Evolutionary conservation across 92 coral and sea anemone species (phyloP), one percentile per base, ranked within the genome.

Genomic region (Phymanthus crucifer): DNA sequence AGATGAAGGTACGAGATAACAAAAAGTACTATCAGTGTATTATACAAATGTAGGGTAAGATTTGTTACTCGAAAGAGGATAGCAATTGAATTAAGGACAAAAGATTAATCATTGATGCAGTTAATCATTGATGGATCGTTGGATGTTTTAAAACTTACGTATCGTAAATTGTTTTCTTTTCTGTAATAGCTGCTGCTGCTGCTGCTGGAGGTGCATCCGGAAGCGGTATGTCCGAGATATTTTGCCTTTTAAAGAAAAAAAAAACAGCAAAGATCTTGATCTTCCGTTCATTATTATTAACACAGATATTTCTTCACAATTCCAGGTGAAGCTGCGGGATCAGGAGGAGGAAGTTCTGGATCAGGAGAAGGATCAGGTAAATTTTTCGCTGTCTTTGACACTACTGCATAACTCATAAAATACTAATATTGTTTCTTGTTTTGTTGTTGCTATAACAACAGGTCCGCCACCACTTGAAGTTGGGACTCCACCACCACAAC

Each of bases 391-490:
- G 31, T 38, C 37, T 66, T 23, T 66, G n/a, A n/a, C n/a, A 23
- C 66, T 34, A 23, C 27, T 3, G 21, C 37, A 21, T 40, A 1
- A n/a, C 9, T 50, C 33, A 79, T 50, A 6, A 40, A 70, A 3
- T 31, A 21, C 24, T n/a, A n/a, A 67, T 17, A 69, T 33, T 26
- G 10, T 81, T 34, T 56, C 36, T 40, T 66, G 24, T 81, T 19
- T n/a, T n/a, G n/a, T n/a, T n/a, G n/a, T n/a, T n/a, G n/a, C n/a
- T n/a, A n/a, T n/a, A n/a, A 38, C 48, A 32, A 13, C 66, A 82
- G 84, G 84, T 68, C 91, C 94, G 21, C 97, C 97, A 10, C 94
- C 97, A 18, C 83, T 90, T 71, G 81, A 83, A 34, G 93, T 92
- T 74, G 91, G 94, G 11, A 85, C 84, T 13, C 97, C 91, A 9